These are phyloP conservation scores for Stegodyphus mimosarum DNA, from an alignment of 1,140 invertebrate genomes.

Conservation along the genomic window DNA sequence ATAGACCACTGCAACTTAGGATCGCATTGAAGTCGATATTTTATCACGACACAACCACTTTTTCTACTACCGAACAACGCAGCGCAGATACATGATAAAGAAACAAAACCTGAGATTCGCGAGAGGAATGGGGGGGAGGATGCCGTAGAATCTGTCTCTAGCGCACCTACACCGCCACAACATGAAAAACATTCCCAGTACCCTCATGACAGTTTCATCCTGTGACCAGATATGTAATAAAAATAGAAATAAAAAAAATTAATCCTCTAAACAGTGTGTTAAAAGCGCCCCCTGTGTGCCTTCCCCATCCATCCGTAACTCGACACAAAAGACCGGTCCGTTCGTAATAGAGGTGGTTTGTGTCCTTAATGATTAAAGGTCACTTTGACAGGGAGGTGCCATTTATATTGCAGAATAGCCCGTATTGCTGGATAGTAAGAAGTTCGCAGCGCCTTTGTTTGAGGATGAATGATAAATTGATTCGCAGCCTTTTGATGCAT, in stretches of 20 bases:
- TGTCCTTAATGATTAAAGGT: constrained; percentile 45
- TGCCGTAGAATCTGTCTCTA: too few species aligned
- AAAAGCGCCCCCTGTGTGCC: constrained; percentile 12
- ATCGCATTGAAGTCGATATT: constrained; percentile 10
- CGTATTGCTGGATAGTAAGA: background rate
- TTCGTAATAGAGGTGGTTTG: constrained; percentile 26
- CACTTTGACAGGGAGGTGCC: constrained; percentile 25
- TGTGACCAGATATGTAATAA: constrained; percentile 25
- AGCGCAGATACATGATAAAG: background rate
- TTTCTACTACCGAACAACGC: background rate
- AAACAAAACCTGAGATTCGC: background rate
- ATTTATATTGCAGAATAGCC: constrained; percentile 9
- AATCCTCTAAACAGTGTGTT: constrained; percentile 51
- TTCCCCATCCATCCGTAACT: constrained; percentile 3
- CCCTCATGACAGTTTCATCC: constrained; percentile 23
- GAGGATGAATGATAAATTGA: constrained; percentile 39
- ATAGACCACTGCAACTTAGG: constrained; percentile 13
- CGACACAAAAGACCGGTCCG: background rate
- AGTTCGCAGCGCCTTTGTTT: constrained; percentile 15
- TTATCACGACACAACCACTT: constrained; percentile 6
- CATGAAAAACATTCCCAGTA: constrained; percentile 9
- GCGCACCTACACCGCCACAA: background rate
- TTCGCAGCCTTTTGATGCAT: constrained; percentile 16
- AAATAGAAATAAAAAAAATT: background rate
- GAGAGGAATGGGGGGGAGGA: too few species aligned